Base-by-base conservation (phyloP, 2,113 vertebrate species). In the Seriola quinqueradiata region DNA sequence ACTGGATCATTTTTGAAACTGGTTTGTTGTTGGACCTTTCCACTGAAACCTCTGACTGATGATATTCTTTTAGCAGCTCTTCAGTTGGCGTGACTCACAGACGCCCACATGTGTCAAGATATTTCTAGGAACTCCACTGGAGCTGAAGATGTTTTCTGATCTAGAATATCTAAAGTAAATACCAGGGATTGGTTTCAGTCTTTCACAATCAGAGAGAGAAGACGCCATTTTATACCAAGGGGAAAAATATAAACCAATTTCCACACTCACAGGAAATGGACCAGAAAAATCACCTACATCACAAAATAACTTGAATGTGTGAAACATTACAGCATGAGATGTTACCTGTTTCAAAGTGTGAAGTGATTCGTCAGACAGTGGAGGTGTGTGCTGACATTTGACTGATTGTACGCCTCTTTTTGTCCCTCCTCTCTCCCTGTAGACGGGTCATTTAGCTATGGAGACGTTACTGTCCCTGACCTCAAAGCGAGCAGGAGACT, bases 401-500 rank as follows among this genome's bases (percentile, higher is more conserved):
- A 64, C 46, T 64, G 50, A 57, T 23, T 4, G n/a, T 21, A 9
- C 1, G 1, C 21, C 34, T 8, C 28, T 28, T 28, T 28, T 28
- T 50, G 36, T 60, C 55, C 34, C 40, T 58, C 32, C 40, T 0
- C 55, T 60, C 46, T 42, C 42, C 11, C 90, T 92, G 76, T 90
- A 99, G 98, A 96, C 97, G 16, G 98, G 98, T 79, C 98, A 99
- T 90, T 92, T 99, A 90, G 98, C 98, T 89, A 99, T 99, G 98
- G 98, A 99, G 89, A 99, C 98, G 0, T 85, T 99, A 21, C 84
- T 99, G 58, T 99, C 98, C 1, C 96, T 99, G 80, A 99, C 98
- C 34, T 99, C 98, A 0, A 99, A 98, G 80, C 94, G 98, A 93
- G 98, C 98, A 8, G 98, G 98, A 46, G 98, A 99, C 92, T 99